These are phyloP conservation scores for Pristionchus mayeri DNA, from an alignment of 2,888 invertebrate species.

Conservation along the genomic window DNA sequence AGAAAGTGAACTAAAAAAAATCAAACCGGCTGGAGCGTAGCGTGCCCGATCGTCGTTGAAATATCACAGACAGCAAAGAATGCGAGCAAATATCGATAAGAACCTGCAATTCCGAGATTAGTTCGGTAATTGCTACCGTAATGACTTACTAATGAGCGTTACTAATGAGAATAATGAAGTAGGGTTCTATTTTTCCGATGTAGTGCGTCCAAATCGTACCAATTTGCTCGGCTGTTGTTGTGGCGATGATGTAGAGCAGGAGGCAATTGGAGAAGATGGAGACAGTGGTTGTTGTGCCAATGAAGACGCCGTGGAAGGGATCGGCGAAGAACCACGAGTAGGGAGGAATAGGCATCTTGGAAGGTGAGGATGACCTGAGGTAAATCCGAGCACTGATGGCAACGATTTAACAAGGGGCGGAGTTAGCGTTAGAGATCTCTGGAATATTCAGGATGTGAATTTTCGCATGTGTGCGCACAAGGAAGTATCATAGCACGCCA, in stretches of 20 bases:
- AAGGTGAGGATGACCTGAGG: too few relatives aligned
- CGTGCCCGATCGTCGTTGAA: neutral
- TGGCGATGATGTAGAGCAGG: neutral
- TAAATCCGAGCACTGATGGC: too few relatives aligned
- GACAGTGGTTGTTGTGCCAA: neutral
- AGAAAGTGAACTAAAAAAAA: too few relatives aligned
- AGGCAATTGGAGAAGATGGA: neutral
- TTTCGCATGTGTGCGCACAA: too few relatives aligned
- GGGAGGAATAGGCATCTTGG: neutral
- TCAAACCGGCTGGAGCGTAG: neutral
- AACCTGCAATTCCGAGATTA: neutral
- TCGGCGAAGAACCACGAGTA: neutral
- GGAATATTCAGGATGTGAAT: too few relatives aligned
- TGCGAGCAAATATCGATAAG: neutral
- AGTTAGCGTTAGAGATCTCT: too few relatives aligned
- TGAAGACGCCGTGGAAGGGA: conserved; percentile 14
- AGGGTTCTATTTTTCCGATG: too few relatives aligned
- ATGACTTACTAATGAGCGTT: too few relatives aligned
- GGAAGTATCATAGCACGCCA: too few relatives aligned
- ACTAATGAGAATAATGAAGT: too few relatives aligned
- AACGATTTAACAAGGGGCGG: neutral
- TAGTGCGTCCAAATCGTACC: too few relatives aligned
- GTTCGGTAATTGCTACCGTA: too few relatives aligned
- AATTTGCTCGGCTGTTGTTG: neutral
- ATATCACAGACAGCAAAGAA: neutral